phyloP scores from a whole-genome alignment of 1,140 invertebrate genomes.

The Plutomurus gul region DNA sequence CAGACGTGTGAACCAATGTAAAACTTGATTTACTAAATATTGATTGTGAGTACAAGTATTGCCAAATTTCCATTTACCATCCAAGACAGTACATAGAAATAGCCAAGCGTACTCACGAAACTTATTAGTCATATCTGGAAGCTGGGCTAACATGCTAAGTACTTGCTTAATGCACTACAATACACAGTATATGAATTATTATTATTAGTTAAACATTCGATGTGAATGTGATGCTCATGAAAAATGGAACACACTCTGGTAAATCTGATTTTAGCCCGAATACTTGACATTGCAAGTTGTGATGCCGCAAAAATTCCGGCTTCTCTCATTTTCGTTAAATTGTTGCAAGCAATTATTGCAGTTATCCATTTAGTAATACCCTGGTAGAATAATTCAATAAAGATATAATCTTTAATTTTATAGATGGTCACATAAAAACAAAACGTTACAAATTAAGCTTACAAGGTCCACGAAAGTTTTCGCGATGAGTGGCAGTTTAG shows the following conservation, averaged over 20 bases:
- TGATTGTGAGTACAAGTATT: too few relatives aligned
- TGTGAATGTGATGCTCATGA: neutral
- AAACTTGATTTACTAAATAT: too few relatives aligned
- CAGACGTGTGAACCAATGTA: too few relatives aligned
- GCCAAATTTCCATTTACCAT: neutral
- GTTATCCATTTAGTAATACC: conserved; percentile 22
- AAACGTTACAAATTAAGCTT: too few relatives aligned
- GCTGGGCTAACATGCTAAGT: neutral
- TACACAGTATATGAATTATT: neutral
- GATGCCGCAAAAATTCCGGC: conserved; percentile 33
- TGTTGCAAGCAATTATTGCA: conserved; percentile 29
- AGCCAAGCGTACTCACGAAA: neutral
- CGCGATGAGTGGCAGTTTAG: neutral
- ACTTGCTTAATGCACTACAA: neutral
- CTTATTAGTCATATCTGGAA: neutral
- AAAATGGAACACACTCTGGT: neutral
- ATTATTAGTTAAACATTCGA: neutral
- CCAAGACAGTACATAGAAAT: neutral
- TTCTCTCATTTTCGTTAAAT: conserved; percentile 36
- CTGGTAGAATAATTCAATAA: neutral
- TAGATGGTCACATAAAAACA: too few relatives aligned
- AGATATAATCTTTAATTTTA: neutral
- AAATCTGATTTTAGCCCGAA: conserved; percentile 31
- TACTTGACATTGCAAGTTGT: neutral
- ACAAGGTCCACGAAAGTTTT: conserved; percentile 31